A percentile compares a stretch with the other conserved stretches of the same genome.
Conservation (phyloP, 2,797 vertebrate species). For the Oceanodroma leucorhoa region DNA sequence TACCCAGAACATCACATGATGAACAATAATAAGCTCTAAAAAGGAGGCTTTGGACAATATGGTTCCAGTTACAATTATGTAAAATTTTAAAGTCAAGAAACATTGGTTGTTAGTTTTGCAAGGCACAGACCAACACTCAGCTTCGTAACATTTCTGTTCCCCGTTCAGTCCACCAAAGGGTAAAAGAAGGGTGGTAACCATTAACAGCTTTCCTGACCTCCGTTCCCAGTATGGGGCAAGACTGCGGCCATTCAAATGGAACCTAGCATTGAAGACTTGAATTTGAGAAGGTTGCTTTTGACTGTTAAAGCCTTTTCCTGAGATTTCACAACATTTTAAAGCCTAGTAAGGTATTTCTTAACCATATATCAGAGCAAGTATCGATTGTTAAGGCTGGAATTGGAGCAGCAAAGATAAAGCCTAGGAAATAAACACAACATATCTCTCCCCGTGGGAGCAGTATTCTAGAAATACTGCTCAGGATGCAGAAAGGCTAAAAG, state of each 20-base stretch:
- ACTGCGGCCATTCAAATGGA: neutral
- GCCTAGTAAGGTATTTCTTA: neutral
- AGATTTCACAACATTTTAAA: neutral
- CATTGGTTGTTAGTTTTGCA: fast-evolving
- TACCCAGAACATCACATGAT: neutral
- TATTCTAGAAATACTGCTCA: neutral
- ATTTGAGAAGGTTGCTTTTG: neutral
- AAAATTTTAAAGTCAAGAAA: neutral
- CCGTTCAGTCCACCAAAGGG: too few species aligned
- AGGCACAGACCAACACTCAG: neutral
- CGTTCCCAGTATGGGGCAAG: neutral
- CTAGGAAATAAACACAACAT: neutral
- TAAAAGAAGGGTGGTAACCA: neutral
- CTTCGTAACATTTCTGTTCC: neutral
- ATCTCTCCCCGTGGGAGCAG: neutral
- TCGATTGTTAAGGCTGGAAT: neutral
- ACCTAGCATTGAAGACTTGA: neutral
- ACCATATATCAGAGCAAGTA: neutral
- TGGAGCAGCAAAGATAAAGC: neutral
- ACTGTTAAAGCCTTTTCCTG: neutral
- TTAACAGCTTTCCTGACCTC: neutral
- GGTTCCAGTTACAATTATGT: neutral
- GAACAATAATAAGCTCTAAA: neutral
- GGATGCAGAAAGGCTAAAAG: neutral
- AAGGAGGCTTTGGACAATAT: neutral